These are phyloP conservation scores for Malacoctenus gilli DNA, from an alignment of 2,797 vertebrate species.

Conservation along the genomic window DNA sequence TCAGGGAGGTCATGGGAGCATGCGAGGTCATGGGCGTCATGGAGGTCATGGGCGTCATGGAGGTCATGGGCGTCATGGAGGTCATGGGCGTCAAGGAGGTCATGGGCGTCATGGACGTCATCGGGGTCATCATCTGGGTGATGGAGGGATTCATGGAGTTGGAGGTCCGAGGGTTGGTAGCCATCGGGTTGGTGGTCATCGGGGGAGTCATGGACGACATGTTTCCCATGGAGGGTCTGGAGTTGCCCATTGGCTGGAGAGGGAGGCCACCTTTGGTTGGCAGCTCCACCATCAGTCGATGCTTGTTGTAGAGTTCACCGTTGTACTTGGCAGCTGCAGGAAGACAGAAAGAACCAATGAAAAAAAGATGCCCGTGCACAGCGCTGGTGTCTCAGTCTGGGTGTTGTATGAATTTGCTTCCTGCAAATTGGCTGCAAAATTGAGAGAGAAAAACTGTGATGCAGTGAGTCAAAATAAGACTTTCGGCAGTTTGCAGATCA, in stretches of 20 bases:
- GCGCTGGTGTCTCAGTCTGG: neutral
- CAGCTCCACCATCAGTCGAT: slow-evolving; percentile 91
- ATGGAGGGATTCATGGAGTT: slow-evolving; percentile 66
- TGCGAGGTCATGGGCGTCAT: neutral
- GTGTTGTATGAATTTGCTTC: neutral
- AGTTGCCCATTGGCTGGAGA: slow-evolving; percentile 85
- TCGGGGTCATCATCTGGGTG: slow-evolving; percentile 64
- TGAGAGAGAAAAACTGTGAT: slow-evolving; percentile 9
- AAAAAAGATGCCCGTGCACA: slow-evolving; percentile 7
- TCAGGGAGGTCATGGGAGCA: slow-evolving; percentile 16
- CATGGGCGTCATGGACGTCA: slow-evolving; percentile 62
- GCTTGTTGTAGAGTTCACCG: slow-evolving; percentile 93
- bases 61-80: slow-evolving; percentile 39
- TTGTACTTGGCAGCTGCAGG: slow-evolving; percentile 92
- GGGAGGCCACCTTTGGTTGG: slow-evolving; percentile 91
- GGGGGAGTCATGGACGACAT: slow-evolving; percentile 61
- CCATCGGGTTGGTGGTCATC: slow-evolving; percentile 68
- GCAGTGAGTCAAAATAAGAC: slow-evolving; percentile 40
- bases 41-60: neutral
- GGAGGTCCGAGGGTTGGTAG: slow-evolving; percentile 63
- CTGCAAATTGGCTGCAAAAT: slow-evolving; percentile 4
- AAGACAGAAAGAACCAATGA: slow-evolving; percentile 34
- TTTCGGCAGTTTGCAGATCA: slow-evolving; percentile 26
- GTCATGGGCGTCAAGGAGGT: slow-evolving; percentile 48
- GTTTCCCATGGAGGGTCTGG: slow-evolving; percentile 79